phyloP scores from a whole-genome alignment of 2,113 vertebrate species.

The Sceloporus undulatus region DNA sequence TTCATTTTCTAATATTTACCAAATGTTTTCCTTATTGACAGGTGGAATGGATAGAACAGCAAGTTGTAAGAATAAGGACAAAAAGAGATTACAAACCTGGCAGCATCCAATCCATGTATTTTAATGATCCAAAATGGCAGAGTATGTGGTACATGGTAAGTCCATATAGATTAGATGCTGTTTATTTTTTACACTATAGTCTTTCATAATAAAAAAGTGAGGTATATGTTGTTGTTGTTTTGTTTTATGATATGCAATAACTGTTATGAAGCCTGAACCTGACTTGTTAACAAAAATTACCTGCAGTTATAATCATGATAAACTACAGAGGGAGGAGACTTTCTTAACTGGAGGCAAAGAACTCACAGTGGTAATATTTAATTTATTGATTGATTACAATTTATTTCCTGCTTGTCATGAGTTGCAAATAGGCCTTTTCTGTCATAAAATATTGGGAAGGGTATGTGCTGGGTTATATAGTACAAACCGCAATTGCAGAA shows the following conservation, averaged over 20 bases:
- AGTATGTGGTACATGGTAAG: constrained; percentile 99
- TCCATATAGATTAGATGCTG: constrained; percentile 42
- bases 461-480: too few relatives aligned
- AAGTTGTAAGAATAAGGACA: constrained; percentile 94
- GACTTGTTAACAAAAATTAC: not conserved
- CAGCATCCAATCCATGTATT: constrained; percentile 87
- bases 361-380: rapidly evolving
- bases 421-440: too few relatives aligned
- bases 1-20: constrained; percentile 39
- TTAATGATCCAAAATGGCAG: constrained; percentile 98
- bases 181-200: not conserved
- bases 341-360: constrained; percentile 4
- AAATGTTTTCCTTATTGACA: constrained; percentile 76
- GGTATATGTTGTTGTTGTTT: not conserved
- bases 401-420: too few relatives aligned
- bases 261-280: not conserved
- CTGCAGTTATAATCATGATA: not conserved
- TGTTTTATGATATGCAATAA: constrained; percentile 27
- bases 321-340: not conserved
- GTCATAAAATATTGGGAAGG: too few relatives aligned
- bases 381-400: not conserved
- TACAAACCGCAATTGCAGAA: too few relatives aligned
- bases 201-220: not conserved
- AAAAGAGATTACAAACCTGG: constrained; percentile 95
- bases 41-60: constrained; percentile 99